Evolutionary conservation across 2,113 vertebrate species (phyloP), one percentile per base, ranked within the genome.

Genomic region (Synchiropus splendidus): DNA sequence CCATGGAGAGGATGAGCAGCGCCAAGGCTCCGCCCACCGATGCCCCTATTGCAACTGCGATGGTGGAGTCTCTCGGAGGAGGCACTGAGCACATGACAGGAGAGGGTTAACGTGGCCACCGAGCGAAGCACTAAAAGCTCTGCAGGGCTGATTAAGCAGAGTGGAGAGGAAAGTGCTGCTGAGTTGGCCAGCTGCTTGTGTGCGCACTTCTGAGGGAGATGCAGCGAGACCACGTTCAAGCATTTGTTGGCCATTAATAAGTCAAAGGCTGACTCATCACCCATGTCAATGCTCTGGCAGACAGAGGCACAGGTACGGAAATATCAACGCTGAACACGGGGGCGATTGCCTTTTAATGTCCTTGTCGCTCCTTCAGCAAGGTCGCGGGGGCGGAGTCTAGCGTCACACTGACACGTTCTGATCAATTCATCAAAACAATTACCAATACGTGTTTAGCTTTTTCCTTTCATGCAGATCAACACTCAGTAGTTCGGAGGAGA

Each of bases 1-100:
- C 87, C 87, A 97, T 91, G 66, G 87, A 89, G 48, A 98, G 84
- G 76, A 97, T 97, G 46, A 97, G 81, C 58, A 97, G 76, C 0
- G 92, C 94, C 70, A 97, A 67, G 18, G 90, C 88, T 2, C 92
- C 95, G 0, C 95, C 94, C 15, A 98, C 91, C 0, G 94, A 93
- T 16, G 92, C 91, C 0, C 95, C 92, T 44, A 97, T 92, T 1
- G 89, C 89, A 63, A 97, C 92, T 0, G 95, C 94, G 37, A 97
- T 94, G 0, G 89, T 97, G 1, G 95, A 97, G 73, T 98, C 92
- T 2, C 90, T 85, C 9, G 92, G 90, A 0, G 92, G 92, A 34
- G 88, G 89, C 67, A 91, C 95, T 98, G 63, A 31, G 5, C 51
- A 41, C 21, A 36, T n/a, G 13, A 42, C 16, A 44, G 13, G 15